Evolutionary conservation across 1,140 invertebrate genomes (phyloP), one percentile per base, ranked within the genome.

Genomic region (Drosophila busckii): DNA sequence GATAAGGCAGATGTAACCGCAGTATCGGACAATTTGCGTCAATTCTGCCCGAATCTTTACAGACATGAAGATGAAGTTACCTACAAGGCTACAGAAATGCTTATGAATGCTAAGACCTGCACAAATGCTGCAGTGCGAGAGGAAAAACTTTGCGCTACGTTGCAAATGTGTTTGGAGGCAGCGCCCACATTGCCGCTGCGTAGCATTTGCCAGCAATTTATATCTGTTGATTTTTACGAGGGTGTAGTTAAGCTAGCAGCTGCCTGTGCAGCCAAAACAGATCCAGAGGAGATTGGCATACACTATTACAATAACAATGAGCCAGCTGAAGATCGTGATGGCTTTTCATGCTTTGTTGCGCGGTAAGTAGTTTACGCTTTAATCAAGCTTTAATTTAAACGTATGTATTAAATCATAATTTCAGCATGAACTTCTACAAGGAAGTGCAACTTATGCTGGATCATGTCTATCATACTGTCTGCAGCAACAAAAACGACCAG

Each of bases 1-100:
- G 98, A 99, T 86, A 97, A 97, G 88, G 96, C 97, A 0, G 95
- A 95, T 2, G 95, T 98, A 0, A 95, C 97, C 87, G 92, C 94
- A 0, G 96, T 99, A 22, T 98, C 95, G 55, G 88, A 90, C 9
- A 94, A 93, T 87, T 88, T 99, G n/a, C 89, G 97, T 37, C 93
- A 97, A 83, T 90, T 97, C 0, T 99, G 98, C 87, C 98, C 98
- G 0, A 94, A 93, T 70, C 89, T 99, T 1, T 99, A 98, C 82
- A 94, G 94, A 69, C 93, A 93, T 71, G 98, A 99, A 90, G 98
- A 99, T 90, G 97, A 96, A 9, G 94, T 96, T 20, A 97, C 87
- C 93, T 97, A 10, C 96, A 98, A 90, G 94, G 95, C 95, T 0
- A 96, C 95, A 73, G 96, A 98, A 88, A 92, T 97, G 56, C 89